Evolutionary conservation across 1,140 invertebrate genomes (phyloP).

Genomic region (Lasioglossum baleicum): DNA sequence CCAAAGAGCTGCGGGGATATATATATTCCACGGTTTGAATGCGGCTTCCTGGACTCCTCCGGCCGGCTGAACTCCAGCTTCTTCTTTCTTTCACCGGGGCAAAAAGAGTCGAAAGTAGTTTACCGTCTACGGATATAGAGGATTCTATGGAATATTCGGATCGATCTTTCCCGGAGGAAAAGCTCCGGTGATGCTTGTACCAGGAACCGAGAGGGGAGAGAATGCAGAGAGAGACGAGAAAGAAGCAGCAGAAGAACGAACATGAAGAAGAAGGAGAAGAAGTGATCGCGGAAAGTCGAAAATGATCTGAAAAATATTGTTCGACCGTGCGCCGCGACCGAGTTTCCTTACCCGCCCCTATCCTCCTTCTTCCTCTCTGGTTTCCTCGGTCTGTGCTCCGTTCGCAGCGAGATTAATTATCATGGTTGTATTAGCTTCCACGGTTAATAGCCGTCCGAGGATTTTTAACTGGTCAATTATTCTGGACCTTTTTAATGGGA

Average conservation of each 20-base stretch:
- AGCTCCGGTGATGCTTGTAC: neutral
- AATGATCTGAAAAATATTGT: conserved; percentile 51
- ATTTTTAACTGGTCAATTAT: conserved; percentile 52
- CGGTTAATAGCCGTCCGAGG: conserved; percentile 39
- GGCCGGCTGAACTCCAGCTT: conserved; percentile 8
- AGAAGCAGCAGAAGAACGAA: neutral
- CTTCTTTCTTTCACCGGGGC: conserved; percentile 44
- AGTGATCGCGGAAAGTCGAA: conserved; percentile 12
- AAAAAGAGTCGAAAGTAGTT: conserved; percentile 51
- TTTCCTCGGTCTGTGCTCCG: neutral
- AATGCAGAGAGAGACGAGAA: no score
- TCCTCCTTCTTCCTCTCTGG: neutral
- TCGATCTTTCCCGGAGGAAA: conserved; percentile 32
- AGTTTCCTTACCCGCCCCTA: conserved; percentile 18
- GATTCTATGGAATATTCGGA: conserved; percentile 53
- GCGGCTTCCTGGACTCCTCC: conserved; percentile 32
- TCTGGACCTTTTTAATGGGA: conserved; percentile 21
- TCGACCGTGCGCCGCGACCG: conserved; percentile 8
- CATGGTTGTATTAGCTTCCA: conserved; percentile 42
- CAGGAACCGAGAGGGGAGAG: no score
- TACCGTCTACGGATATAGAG: conserved; percentile 39
- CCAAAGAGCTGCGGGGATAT: conserved; percentile 45
- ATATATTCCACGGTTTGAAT: conserved; percentile 52
- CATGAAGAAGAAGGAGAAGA: neutral
- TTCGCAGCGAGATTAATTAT: conserved; percentile 41